phyloP scores from a whole-genome alignment of 2,797 vertebrate genomes.

The Leptodactylus fallax region DNA sequence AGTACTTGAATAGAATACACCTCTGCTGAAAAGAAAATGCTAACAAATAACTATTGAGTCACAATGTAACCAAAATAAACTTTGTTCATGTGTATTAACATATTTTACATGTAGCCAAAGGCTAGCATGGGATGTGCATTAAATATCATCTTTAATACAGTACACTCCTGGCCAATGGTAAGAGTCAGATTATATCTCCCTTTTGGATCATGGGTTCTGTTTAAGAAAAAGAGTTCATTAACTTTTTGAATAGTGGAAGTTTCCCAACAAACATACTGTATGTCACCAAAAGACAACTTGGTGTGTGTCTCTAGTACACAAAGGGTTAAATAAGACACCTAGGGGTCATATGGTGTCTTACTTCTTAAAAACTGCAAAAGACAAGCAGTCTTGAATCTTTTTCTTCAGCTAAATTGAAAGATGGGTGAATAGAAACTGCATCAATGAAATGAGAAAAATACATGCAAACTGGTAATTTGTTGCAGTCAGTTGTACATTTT shows the following conservation, averaged over 20 bases:
- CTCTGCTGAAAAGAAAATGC: slow-evolving; percentile 82
- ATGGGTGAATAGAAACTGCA: slow-evolving; percentile 78
- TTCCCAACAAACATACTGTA: neutral
- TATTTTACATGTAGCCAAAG: slow-evolving; percentile 92
- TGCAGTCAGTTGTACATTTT: slow-evolving; percentile 76
- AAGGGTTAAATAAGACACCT: slow-evolving; percentile 24
- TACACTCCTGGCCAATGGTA: slow-evolving; percentile 54
- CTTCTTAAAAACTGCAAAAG: neutral
- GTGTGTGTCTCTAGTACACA: neutral
- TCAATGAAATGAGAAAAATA: slow-evolving; percentile 81
- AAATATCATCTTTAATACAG: slow-evolving; percentile 68
- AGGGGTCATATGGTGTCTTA: slow-evolving; percentile 5
- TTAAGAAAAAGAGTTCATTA: neutral
- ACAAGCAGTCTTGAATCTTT: neutral
- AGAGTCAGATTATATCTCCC: slow-evolving; percentile 20
- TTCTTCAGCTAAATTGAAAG: slow-evolving; percentile 69
- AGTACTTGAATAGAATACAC: slow-evolving; percentile 88
- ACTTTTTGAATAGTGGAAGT: neutral
- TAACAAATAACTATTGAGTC: slow-evolving; percentile 87
- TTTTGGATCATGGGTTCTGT: slow-evolving; percentile 9
- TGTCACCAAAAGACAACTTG: neutral
- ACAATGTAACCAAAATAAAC: slow-evolving; percentile 94
- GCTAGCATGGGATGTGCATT: slow-evolving; percentile 74
- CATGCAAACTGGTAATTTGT: slow-evolving; percentile 81
- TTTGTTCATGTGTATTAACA: slow-evolving; percentile 92